Percentiles rank a stretch among this genome's conserved stretches.
Conservation (phyloP, 2,797 vertebrate genomes). For the Helarctos malayanus region DNA sequence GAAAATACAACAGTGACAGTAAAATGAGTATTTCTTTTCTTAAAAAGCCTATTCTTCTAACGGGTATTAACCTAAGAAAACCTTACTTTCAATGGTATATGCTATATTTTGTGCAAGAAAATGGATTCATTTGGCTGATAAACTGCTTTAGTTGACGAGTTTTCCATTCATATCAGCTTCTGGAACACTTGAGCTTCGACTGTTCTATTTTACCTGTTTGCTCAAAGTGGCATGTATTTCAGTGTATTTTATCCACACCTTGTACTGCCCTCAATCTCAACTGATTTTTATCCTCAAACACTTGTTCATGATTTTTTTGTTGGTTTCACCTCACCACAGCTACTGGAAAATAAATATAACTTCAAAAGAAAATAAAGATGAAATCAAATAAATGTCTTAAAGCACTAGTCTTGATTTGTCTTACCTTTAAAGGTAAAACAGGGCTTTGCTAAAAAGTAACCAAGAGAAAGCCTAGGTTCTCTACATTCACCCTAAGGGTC, state of each 20-base stretch:
- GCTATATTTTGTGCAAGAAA: not conserved
- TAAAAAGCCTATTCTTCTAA: constrained; percentile 14
- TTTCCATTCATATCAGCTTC: not conserved
- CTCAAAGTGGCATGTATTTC: not conserved
- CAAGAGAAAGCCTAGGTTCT: not conserved
- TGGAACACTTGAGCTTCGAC: not conserved
- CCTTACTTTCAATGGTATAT: not conserved
- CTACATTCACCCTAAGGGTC: not conserved
- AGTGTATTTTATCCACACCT: not conserved
- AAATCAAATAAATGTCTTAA: constrained; percentile 14
- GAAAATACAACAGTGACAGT: not conserved
- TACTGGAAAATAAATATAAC: not conserved
- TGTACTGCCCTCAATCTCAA: not conserved
- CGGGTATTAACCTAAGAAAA: not conserved
- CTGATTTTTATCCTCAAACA: not conserved
- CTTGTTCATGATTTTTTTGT: not conserved
- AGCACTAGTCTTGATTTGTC: not conserved
- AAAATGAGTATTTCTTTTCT: not conserved
- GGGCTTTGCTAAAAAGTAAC: not conserved
- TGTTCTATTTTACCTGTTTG: not conserved
- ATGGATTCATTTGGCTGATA: not conserved
- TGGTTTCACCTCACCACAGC: not conserved
- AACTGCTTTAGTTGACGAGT: not conserved
- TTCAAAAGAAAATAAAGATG: constrained; percentile 37
- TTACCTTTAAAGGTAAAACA: not conserved